Conservation (phyloP, 1,140 invertebrate species). For the Drosophila nigrodunni region DNA sequence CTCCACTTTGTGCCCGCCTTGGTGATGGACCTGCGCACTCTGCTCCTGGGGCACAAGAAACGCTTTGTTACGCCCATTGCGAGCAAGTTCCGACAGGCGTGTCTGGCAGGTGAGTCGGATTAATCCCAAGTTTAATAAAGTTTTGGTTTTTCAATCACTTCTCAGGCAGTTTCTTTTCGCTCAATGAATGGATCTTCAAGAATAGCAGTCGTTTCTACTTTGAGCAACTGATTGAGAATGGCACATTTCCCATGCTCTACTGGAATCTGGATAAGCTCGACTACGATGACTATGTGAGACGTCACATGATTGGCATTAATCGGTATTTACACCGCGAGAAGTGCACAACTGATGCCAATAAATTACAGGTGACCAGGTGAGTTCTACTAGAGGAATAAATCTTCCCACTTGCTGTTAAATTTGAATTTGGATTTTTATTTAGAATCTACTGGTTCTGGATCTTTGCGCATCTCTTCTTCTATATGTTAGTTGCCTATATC, state of each 20-base stretch:
- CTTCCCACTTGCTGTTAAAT: background rate
- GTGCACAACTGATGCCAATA: conserved; percentile 88
- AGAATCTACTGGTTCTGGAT: conserved; percentile 74
- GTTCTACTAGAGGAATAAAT: background rate
- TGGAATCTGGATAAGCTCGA: conserved; percentile 85
- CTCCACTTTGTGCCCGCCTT: conserved; percentile 93
- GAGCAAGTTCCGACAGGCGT: conserved; percentile 91
- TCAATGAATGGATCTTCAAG: conserved; percentile 94
- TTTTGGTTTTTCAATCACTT: too few species aligned
- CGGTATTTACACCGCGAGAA: conserved; percentile 91
- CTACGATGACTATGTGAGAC: conserved; percentile 89
- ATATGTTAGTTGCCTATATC: conserved; percentile 48
- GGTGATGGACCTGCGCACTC: conserved; percentile 88
- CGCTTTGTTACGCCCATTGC: conserved; percentile 95
- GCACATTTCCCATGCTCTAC: conserved; percentile 54
- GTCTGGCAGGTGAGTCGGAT: conserved; percentile 85
- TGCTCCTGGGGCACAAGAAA: conserved; percentile 89
- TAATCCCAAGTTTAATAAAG: background rate
- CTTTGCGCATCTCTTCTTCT: conserved; percentile 58
- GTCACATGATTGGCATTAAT: conserved; percentile 92
- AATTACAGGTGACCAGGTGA: conserved; percentile 87
- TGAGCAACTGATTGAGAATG: conserved; percentile 58
- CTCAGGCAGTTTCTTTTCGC: conserved; percentile 93
- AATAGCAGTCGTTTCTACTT: conserved; percentile 90
- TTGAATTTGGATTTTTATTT: background rate